Base-by-base conservation (phyloP, 2,113 vertebrate species). In the Prionailurus viverrinus region DNA sequence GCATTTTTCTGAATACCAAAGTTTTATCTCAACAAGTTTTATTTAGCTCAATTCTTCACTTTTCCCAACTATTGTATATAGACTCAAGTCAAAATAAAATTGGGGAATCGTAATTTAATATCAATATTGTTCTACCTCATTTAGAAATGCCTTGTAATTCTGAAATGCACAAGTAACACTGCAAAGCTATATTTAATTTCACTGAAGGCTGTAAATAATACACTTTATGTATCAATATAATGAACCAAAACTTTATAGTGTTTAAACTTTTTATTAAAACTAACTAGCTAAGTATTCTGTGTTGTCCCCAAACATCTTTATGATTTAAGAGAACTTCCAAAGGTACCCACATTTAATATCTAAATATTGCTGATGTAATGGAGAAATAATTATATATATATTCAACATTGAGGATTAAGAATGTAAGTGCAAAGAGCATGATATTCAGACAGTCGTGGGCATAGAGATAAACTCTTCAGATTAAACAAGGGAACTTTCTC, bases 161-260 rank as follows among this genome's bases (percentile, higher is more conserved):
- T 71, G 39, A 88, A 91, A 83, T 27, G 0, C 23, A 29, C n/a
- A 45, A n/a, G 33, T 55, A 78, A 89, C 61, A 89, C 7, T 85
- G 55, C 85, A 91, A 71, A 90, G 19, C 4, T 51, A 53, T 80
- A 55, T 76, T 87, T 81, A 82, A 94, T 94, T 88, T 91, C 82
- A 91, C 45, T 55, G 74, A 92, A 80, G 68, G 5, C 25, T 82
- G 1, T 76, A 76, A 79, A 76, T 73, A 73, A 69, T 79, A 13
- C 36, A 41, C n/a, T 80, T 90, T 79, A n/a, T 39, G 39, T 69
- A 80, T 36, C 45, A 87, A 25, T 27, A 68, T 55, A 82, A 82
- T 87, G 36, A 87, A 91, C 10, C 13, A 94, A 82, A 91, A 86
- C 1, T 14, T 63, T 85, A 33, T 25, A 65, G 55, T 76, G 25